Base-by-base conservation (phyloP, 2,888 invertebrate genomes). In the Leucophenga montana region DNA sequence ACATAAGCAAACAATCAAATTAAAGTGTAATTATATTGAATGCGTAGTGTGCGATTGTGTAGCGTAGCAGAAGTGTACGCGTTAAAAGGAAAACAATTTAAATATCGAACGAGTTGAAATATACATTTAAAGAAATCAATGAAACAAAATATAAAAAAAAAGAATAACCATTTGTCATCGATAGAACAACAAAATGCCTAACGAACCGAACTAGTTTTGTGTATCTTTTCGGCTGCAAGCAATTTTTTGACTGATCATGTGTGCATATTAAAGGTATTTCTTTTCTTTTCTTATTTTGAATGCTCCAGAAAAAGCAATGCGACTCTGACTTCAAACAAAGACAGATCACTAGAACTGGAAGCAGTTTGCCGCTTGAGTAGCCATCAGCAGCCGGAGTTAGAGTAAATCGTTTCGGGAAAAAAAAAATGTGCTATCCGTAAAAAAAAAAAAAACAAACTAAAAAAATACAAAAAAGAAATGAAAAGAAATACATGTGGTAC, bases 1-100 rank as follows among this genome's bases (percentile, higher is more conserved):
- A 61, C 13, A 27, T 61, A 57, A 64, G 70, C 77, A 72, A 79
- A 81, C 83, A 84, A 83, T 82, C 84, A 83, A 84, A 71, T 71
- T 68, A 84, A 79, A 83, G 74, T 77, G 74, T 81, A 82, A 82
- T 82, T 84, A 82, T 84, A 74, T 77, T 74, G 73, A 80, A 75
- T 82, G 84, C 76, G 82, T 76, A 73, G 72, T 11, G 11, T 44
- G 46, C n/a, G 46, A n/a, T n/a, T n/a, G n/a, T n/a, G n/a, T n/a
- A n/a, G n/a, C n/a, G n/a, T n/a, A n/a, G n/a, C n/a, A n/a, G n/a
- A n/a, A n/a, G n/a, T n/a, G n/a, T n/a, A n/a, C 48, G 39, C 61
- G 33, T 62, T 62, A 46, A 62, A 64, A 48, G 22, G n/a, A 48
- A 64, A 48, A 64, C 62, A 64, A 64, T 64, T 64, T 46, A 14